Evolutionary conservation across 1,140 invertebrate species (phyloP).

Genomic region (Dendroctonus valens): DNA sequence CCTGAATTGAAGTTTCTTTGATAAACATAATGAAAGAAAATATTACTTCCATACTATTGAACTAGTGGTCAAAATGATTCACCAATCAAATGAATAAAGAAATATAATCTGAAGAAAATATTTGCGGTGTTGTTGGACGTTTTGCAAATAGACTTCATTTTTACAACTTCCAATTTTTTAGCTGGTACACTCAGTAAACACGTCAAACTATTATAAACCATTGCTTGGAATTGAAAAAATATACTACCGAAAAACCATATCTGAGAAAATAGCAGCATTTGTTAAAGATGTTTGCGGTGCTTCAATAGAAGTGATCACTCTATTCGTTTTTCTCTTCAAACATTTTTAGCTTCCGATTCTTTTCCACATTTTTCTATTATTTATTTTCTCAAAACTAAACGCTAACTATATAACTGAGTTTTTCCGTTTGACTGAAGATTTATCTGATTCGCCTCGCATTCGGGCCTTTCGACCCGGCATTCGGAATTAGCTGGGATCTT

Average conservation of each 20-base stretch:
- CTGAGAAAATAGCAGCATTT: background rate
- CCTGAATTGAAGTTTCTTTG: too few species aligned
- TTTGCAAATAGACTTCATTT: too few species aligned
- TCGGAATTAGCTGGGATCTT: conserved; percentile 4
- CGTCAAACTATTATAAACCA: too few species aligned
- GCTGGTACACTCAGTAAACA: too few species aligned
- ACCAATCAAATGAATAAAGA: too few species aligned
- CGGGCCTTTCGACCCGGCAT: background rate
- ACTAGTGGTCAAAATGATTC: too few species aligned
- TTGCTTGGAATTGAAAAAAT: too few species aligned
- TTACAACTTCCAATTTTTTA: too few species aligned
- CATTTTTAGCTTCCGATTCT: background rate
- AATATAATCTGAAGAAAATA: too few species aligned
- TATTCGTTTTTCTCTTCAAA: background rate
- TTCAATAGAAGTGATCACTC: background rate
- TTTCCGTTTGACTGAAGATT: conserved; percentile 2
- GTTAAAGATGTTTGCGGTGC: background rate
- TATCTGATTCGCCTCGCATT: conserved; percentile 1
- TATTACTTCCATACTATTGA: too few species aligned
- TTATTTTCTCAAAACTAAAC: background rate
- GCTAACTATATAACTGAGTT: conserved; percentile 1
- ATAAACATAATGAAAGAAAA: too few species aligned
- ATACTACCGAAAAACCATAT: background rate
- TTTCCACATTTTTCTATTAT: background rate
- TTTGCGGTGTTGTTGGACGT: too few species aligned